phyloP scores from a whole-genome alignment of 2,797 vertebrate genomes.

The Psittacula derbiana region DNA sequence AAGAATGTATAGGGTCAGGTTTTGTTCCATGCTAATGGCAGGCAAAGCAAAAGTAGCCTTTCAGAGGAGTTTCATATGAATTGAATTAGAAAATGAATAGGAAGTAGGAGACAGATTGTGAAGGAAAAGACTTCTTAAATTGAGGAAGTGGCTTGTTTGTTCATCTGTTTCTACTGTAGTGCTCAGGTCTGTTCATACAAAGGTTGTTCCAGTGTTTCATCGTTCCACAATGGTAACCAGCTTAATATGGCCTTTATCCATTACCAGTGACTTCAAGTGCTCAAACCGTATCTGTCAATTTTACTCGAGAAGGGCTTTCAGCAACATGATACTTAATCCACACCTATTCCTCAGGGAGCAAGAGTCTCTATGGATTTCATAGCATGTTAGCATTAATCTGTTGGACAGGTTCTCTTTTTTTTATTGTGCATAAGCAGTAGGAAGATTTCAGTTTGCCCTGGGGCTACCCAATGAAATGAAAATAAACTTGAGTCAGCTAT shows the following conservation, averaged over 20 bases:
- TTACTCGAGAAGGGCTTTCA: not conserved
- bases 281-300: constrained; percentile 21
- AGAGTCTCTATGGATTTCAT: not conserved
- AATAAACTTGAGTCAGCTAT: constrained; percentile 13
- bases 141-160: not conserved
- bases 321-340: not conserved
- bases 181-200: not conserved
- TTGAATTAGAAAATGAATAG: not conserved
- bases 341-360: constrained; percentile 15
- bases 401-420: not conserved
- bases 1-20: not conserved
- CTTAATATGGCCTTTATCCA: not conserved
- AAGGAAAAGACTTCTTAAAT: not conserved
- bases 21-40: not conserved
- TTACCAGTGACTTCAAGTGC: not conserved
- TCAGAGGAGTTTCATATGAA: fast-evolving
- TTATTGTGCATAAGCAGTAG: not conserved
- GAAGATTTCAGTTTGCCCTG: not conserved
- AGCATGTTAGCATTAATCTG: not conserved
- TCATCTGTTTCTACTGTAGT: not conserved
- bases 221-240: not conserved
- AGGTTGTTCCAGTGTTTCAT: not conserved
- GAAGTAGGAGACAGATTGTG: not conserved
- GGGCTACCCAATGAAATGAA: constrained; percentile 27
- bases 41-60: not conserved